Evolutionary conservation across 2,888 invertebrate species (phyloP).

Genomic region (Osedax frankpressi): DNA sequence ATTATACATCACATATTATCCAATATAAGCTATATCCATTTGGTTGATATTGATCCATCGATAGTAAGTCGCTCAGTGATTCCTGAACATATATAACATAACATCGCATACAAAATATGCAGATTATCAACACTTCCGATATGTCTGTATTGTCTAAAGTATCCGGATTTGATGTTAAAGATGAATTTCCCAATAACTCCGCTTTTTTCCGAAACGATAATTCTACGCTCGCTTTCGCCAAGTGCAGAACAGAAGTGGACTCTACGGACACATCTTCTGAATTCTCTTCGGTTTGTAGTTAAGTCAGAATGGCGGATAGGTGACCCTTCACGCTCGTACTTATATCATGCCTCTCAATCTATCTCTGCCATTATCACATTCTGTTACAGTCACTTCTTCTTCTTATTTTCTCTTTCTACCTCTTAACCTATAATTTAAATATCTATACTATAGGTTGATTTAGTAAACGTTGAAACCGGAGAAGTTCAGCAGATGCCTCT

Average conservation of each 20-base stretch:
- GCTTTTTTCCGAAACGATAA: constrained; percentile 16
- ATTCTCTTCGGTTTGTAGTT: constrained; percentile 14
- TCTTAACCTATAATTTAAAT: no score
- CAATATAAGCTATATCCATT: no score
- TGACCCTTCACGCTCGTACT: no score
- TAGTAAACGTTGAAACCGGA: not conserved
- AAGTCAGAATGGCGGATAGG: not conserved
- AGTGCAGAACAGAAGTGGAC: constrained; percentile 8
- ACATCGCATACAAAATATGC: no score
- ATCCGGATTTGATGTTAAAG: constrained; percentile 23
- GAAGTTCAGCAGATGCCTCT: not conserved
- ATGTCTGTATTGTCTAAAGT: not conserved
- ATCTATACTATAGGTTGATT: not conserved
- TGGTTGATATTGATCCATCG: no score
- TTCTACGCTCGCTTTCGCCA: constrained; percentile 20
- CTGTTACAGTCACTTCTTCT: no score
- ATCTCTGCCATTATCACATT: no score
- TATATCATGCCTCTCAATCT: no score
- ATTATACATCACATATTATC: no score
- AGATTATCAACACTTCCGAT: constrained; percentile 13
- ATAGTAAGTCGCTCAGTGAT: no score
- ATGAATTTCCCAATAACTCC: constrained; percentile 23
- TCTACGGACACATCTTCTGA: constrained; percentile 16
- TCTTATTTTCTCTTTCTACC: no score
- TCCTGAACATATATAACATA: no score